These are phyloP conservation scores for Acrocephalus arundinaceus DNA, from an alignment of 2,113 vertebrate genomes.

Conservation along the genomic window DNA sequence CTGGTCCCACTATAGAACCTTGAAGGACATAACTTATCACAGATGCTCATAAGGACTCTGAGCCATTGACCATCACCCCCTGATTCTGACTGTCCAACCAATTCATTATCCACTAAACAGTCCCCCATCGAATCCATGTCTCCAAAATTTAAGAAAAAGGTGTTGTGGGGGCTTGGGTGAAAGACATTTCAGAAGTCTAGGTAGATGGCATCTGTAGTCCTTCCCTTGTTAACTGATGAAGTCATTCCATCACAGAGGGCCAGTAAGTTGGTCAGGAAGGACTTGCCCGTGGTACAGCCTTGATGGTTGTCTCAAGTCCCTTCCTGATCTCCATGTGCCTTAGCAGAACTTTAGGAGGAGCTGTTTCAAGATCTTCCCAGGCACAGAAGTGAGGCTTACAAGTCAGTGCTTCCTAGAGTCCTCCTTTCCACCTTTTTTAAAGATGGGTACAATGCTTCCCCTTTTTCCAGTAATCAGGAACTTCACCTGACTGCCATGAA, in stretches of 20 bases:
- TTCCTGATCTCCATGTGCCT: neutral
- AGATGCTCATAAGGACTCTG: neutral
- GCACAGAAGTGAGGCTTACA: neutral
- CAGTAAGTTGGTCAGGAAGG: rapidly evolving
- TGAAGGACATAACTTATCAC: neutral
- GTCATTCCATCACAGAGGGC: neutral
- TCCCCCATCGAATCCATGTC: rapidly evolving
- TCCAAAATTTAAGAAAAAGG: neutral
- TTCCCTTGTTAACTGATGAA: neutral
- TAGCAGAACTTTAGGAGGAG: neutral
- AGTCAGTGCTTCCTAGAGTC: neutral
- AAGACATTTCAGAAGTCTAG: neutral
- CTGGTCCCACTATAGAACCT: rapidly evolving
- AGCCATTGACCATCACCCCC: neutral
- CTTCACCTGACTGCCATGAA: neutral
- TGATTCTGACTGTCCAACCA: neutral
- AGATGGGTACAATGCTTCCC: neutral
- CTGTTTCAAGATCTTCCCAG: neutral
- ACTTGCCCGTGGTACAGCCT: neutral
- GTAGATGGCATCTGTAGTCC: no score
- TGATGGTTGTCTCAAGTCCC: neutral
- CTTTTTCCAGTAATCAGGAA: neutral
- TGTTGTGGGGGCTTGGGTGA: neutral
- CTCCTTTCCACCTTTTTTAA: neutral
- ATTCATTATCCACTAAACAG: neutral